Conservation (phyloP, 2,797 vertebrate species). For the Triplophysa yarkandensis region DNA sequence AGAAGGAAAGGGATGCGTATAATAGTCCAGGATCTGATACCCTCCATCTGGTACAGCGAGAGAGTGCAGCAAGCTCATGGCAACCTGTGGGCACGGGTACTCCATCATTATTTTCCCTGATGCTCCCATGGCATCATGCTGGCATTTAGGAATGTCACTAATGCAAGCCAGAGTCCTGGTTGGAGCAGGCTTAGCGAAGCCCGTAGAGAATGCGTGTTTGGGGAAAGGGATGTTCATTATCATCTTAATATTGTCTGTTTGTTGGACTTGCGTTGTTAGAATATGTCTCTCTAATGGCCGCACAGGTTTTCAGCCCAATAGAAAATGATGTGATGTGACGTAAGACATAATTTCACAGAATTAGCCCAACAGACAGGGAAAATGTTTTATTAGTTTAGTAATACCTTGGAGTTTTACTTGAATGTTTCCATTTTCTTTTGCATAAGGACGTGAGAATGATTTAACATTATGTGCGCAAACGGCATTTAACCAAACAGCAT, state of each 20-base stretch:
- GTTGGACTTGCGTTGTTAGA: constrained; percentile 27
- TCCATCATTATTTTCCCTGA: constrained; percentile 54
- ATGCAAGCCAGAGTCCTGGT: constrained; percentile 38
- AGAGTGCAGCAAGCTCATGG: constrained; percentile 47
- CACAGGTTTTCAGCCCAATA: constrained; percentile 9
- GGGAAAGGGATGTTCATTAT: constrained; percentile 48
- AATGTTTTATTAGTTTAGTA: not conserved
- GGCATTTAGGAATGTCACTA: constrained; percentile 59
- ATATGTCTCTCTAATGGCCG: constrained; percentile 24
- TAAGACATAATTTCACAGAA: constrained; percentile 28
- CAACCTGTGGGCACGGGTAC: constrained; percentile 55
- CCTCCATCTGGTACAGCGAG: constrained; percentile 59
- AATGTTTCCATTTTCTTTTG: not conserved
- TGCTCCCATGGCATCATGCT: constrained; percentile 48
- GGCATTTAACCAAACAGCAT: constrained; percentile 17
- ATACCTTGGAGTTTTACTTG: constrained; percentile 17
- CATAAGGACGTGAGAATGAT: not conserved
- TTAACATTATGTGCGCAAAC: not conserved
- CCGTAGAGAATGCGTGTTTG: constrained; percentile 35
- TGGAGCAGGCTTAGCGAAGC: constrained; percentile 32
- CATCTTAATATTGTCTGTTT: constrained; percentile 44
- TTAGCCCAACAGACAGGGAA: not conserved
- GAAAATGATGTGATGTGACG: constrained; percentile 32
- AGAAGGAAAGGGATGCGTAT: constrained; percentile 48
- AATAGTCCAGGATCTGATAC: constrained; percentile 56